Conservation (phyloP, 2,113 vertebrate species). For the Arothron firmamentum region DNA sequence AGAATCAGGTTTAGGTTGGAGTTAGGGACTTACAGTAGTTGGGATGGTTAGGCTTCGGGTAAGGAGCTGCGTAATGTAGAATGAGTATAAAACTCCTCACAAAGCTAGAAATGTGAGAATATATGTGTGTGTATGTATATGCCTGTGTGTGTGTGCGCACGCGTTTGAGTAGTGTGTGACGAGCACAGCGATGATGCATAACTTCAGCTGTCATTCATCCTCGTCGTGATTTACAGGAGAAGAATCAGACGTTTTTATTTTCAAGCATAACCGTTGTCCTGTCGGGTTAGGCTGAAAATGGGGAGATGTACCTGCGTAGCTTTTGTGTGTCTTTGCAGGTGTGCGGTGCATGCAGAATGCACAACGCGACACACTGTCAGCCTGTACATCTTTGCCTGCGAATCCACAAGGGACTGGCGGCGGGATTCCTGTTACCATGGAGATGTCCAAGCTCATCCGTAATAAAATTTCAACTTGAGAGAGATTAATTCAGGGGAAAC, state of each 20-base stretch:
- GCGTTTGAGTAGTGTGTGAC: too few species aligned
- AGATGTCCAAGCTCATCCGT: constrained; percentile 68
- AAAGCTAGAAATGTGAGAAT: too few species aligned
- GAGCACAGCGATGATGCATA: too few species aligned
- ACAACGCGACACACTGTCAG: constrained; percentile 59
- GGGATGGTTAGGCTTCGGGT: too few species aligned
- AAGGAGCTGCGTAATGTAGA: too few species aligned
- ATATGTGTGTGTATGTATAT: too few species aligned
- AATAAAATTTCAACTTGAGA: constrained; percentile 65
- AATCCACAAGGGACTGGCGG: constrained; percentile 65
- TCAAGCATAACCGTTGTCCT: constrained; percentile 19
- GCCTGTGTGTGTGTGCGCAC: too few species aligned
- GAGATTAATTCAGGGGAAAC: constrained; percentile 73
- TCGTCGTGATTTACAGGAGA: neutral
- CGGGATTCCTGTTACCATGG: constrained; percentile 74
- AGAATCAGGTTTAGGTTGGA: too few species aligned
- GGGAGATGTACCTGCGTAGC: neutral
- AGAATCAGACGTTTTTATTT: constrained; percentile 24
- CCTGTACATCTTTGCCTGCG: constrained; percentile 44
- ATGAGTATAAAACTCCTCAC: too few species aligned
- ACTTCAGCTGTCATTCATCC: too few species aligned
- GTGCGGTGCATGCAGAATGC: constrained; percentile 20
- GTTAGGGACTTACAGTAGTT: too few species aligned
- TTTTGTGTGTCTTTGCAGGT: constrained; percentile 32
- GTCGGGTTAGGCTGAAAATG: neutral